Percentiles rank a stretch among this genome's conserved stretches.
Conservation (phyloP, 92 coral and sea anemone species). For the Bergia sp. region DNA sequence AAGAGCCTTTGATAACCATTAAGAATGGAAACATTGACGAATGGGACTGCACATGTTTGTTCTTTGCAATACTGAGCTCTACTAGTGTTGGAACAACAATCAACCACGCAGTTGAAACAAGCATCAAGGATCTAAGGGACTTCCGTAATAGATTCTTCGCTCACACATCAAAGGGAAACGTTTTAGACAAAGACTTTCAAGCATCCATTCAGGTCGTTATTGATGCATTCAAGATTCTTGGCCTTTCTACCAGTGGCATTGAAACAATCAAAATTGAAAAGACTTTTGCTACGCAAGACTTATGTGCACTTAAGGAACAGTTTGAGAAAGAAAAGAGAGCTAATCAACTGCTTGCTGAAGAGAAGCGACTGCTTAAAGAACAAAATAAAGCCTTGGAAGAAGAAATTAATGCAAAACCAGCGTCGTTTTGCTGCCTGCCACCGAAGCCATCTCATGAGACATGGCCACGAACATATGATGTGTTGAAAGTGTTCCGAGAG, state of each 20-base stretch:
- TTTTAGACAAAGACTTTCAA: constrained; percentile 31
- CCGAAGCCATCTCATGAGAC: constrained; percentile 56
- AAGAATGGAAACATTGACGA: constrained; percentile 39
- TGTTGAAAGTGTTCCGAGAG: constrained; percentile 12
- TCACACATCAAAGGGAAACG: constrained; percentile 14
- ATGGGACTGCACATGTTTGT: constrained; percentile 56
- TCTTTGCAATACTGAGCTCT: constrained; percentile 49
- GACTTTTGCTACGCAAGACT: constrained; percentile 14
- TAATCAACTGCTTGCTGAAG: neutral
- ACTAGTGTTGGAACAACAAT: constrained; percentile 35
- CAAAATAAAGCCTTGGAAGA: constrained; percentile 22
- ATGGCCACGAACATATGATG: constrained; percentile 22
- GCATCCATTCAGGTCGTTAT: neutral
- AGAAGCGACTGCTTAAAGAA: constrained; percentile 3
- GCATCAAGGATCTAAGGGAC: constrained; percentile 24
- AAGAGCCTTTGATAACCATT: constrained; percentile 1
- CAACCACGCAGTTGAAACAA: neutral
- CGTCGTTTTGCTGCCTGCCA: constrained; percentile 51
- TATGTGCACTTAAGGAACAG: neutral
- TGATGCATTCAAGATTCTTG: constrained; percentile 14
- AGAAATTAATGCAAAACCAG: constrained; percentile 37
- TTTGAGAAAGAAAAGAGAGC: neutral
- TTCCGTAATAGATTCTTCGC: constrained; percentile 45
- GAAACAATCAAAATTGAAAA: constrained; percentile 19
- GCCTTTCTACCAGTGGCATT: neutral